These are phyloP conservation scores for Paratrypauchen microcephalus DNA, from an alignment of 2,797 vertebrate genomes.

Conservation along the genomic window DNA sequence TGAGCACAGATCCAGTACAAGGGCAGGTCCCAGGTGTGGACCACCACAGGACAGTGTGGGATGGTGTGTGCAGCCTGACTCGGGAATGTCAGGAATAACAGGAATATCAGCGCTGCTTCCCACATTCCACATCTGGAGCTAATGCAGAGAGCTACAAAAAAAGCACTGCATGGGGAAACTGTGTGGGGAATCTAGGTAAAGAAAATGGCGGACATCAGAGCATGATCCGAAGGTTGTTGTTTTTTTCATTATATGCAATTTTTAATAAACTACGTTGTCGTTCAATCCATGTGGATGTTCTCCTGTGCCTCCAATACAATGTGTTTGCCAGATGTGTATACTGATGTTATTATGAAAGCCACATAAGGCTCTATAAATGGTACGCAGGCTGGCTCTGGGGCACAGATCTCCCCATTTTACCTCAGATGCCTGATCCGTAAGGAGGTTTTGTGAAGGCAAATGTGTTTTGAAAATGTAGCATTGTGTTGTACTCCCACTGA, in stretches of 20 bases:
- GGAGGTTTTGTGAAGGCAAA: slow-evolving; percentile 27
- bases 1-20: slow-evolving; percentile 18
- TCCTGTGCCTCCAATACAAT: slow-evolving; percentile 66
- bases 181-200: slow-evolving; percentile 36
- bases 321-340: slow-evolving; percentile 81
- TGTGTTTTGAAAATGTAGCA: slow-evolving; percentile 48
- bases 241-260: slow-evolving; percentile 46
- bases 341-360: slow-evolving; percentile 74
- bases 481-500: slow-evolving; percentile 41
- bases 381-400: slow-evolving; percentile 63
- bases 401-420: slow-evolving; percentile 67
- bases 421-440: slow-evolving; percentile 46
- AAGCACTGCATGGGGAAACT: slow-evolving; percentile 45
- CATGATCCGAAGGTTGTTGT: slow-evolving; percentile 38
- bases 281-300: slow-evolving; percentile 54
- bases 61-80: slow-evolving; percentile 57
- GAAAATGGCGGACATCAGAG: slow-evolving; percentile 47
- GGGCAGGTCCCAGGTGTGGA: slow-evolving; percentile 33
- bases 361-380: slow-evolving; percentile 74
- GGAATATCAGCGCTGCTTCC: slow-evolving; percentile 70
- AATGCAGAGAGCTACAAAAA: slow-evolving; percentile 60
- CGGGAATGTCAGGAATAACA: slow-evolving; percentile 78
- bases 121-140: slow-evolving; percentile 80
- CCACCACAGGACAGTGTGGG: slow-evolving; percentile 50
- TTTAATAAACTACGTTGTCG: slow-evolving; percentile 72